Evolutionary conservation across 2,113 vertebrate species (phyloP).

Genomic region (Tragulus kanchil): DNA sequence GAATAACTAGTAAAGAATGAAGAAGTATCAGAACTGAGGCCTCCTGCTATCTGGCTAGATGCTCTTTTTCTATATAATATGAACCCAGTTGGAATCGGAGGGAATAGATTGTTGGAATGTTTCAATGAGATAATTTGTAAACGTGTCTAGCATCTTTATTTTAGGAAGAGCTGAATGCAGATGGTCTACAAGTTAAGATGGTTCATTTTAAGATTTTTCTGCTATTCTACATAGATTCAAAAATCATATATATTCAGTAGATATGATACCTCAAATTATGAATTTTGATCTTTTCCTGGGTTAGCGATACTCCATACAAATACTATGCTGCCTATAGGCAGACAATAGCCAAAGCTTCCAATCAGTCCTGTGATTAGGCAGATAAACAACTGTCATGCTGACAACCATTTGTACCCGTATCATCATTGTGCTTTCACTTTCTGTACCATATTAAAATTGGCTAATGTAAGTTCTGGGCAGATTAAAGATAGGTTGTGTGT

Average conservation of each 20-base stretch:
- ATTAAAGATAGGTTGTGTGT: background rate
- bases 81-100: no score
- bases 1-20: background rate
- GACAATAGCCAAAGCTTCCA: background rate
- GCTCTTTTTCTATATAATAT: background rate
- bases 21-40: background rate
- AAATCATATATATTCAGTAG: background rate
- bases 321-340: background rate
- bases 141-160: background rate
- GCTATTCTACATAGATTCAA: background rate
- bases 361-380: background rate
- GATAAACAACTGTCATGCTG: background rate
- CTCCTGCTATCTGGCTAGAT: background rate
- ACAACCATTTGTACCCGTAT: background rate
- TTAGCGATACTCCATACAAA: background rate
- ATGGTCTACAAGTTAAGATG: background rate
- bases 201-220: background rate
- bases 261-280: background rate
- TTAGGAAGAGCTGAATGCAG: background rate
- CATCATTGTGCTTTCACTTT: background rate
- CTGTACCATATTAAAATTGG: background rate
- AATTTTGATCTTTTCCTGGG: background rate
- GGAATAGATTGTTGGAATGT: background rate
- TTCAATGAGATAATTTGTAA: background rate
- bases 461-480: background rate